Evolutionary conservation across 92 coral and sea anemone genomes (phyloP), one percentile per base, ranked within the genome.

Genomic region (Scolanthus callimorphus): DNA sequence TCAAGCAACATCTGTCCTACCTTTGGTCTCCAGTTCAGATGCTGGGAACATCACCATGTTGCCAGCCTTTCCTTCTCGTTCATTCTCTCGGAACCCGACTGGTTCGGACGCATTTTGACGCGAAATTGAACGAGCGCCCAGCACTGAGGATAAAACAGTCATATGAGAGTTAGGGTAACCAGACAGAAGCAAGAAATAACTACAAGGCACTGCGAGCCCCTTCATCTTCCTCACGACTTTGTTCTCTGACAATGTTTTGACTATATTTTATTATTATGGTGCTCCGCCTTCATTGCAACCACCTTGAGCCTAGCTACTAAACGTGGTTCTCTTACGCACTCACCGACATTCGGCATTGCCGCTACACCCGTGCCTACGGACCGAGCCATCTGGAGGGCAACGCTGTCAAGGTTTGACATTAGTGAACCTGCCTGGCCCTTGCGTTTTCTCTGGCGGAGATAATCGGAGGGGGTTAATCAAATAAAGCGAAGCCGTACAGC

Each of bases 341-440:
- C 49, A 87, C 95, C 95, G 9, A 87, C 73, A 56, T 87, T 87
- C 21, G 60, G 59, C 77, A 70, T 87, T 0, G 69, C 60, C 15
- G 85, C 50, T 37, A 53, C 62, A 26, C 73, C 67, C 46, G 39
- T 53, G 2, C 50, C 59, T 1, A 74, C 75, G 3, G 79, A 44
- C 45, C 72, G 61, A 8, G 81, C 95, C 65, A 77, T 49, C 44
- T 62, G 56, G 51, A 87, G 50, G 25, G 86, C 89, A 15, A 87
- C 65, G n/a, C 41, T 57, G 69, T 87, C 95, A 8, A 87, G 63
- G 25, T 73, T 87, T 29, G 47, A 70, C 3, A 87, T 73, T 19
- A 87, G 70, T 17, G 83, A 55, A 27, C 86, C 83, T 20, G 80
- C 90, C 55, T 85, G 69, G 57, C 21, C 29, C 47, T 70, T 61